Evolutionary conservation across 2,113 vertebrate genomes (phyloP), one percentile per base, ranked within the genome.

Genomic region (Casuarius casuarius): DNA sequence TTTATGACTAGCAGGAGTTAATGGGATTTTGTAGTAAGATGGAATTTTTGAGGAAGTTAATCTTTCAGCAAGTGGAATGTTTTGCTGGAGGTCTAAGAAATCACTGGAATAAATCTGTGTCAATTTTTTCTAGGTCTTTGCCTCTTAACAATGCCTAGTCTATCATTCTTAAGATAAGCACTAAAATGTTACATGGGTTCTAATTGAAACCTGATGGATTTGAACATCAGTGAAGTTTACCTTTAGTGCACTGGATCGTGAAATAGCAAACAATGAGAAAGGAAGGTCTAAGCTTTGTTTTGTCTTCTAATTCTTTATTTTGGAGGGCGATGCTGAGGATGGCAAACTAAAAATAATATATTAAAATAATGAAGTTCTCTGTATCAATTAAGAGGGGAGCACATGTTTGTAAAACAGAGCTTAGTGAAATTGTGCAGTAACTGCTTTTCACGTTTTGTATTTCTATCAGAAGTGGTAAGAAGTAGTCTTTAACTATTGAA

Each of bases 1-100:
- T 97, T 97, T 97, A 91, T 95, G 83, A 95, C 56, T 89, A 95
- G 59, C 59, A 86, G 59, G 42, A 96, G 58, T 90, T 97, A 97
- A 96, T 94, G n/a, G 46, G 23, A 80, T 89, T 97, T 80, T 92
- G 51, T 75, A 95, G 86, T 65, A 95, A 87, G 65, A 92, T 13
- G 29, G 48, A 94, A 93, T 93, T 95, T 95, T 95, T 31, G 65
- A 91, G 56, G 29, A 97, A 91, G 72, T 96, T 97, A 92, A 94
- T 97, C 62, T 94, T 95, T 86, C 46, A 2, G 3, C 59, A 52
- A 94, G 21, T 74, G 22, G 61, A 95, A 56, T 65, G 9, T 76
- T 66, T 88, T 23, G 13, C 46, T 81, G 13, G 52, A 91, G 42
- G 38, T 51, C 80, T 91, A 89, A 90, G 44, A 96, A 87, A 84